Percentiles rank a stretch among this genome's conserved stretches.
These are phyloP conservation scores for Caerostris extrusa DNA, from an alignment of 1,140 invertebrate genomes.

Conservation along the genomic window DNA sequence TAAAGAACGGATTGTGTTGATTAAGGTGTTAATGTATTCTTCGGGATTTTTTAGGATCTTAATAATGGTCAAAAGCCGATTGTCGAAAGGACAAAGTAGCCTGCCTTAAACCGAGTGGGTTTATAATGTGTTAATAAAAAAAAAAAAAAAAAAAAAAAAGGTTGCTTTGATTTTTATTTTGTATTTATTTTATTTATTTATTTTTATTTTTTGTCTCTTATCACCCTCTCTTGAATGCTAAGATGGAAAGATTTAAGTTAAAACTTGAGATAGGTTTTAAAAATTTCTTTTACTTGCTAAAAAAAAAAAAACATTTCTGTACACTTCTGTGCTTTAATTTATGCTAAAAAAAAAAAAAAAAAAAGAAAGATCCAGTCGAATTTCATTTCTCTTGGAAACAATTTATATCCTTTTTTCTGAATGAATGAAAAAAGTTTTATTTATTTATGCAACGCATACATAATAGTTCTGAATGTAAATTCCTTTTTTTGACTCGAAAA, in stretches of 20 bases:
- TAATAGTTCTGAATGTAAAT: not conserved
- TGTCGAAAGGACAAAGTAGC: conserved; percentile 56
- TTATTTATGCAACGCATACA: not conserved
- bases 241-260: conserved; percentile 14
- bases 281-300: conserved; percentile 8
- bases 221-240: conserved; percentile 37
- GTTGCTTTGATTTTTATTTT: too few relatives aligned
- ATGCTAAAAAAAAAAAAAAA: not conserved
- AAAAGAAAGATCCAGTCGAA: not conserved
- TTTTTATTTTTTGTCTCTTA: not conserved
- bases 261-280: not conserved
- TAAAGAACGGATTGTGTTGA: conserved; percentile 64
- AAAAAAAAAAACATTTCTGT: not conserved
- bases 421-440: not conserved
- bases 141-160: too few relatives aligned
- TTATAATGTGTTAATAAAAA: conserved; percentile 65
- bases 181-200: not conserved
- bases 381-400: not conserved
- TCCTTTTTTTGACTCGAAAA: not conserved
- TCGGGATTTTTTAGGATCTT: conserved; percentile 65
- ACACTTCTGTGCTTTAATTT: not conserved
- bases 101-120: not conserved
- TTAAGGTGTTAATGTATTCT: conserved; percentile 75
- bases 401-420: not conserved
- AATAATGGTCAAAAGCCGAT: conserved; percentile 60